These are phyloP conservation scores for Staurois parvus DNA, from an alignment of 2,797 vertebrate genomes.

Conservation along the genomic window DNA sequence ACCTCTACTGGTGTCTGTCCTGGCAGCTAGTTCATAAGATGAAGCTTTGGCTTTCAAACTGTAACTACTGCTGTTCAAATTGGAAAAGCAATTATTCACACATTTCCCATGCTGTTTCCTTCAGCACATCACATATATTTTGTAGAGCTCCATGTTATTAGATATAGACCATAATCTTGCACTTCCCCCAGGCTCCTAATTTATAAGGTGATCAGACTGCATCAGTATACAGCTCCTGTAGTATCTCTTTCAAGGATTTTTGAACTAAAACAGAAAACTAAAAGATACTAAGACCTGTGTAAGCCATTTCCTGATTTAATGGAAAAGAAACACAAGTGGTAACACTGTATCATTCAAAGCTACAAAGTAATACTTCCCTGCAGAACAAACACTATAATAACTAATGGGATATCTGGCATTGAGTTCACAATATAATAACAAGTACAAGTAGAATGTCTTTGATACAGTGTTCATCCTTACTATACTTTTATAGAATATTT, in stretches of 20 bases:
- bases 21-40: neutral
- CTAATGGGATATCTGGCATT: constrained; percentile 28
- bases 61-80: neutral
- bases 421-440: too few species aligned
- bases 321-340: constrained; percentile 1
- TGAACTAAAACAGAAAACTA: constrained; percentile 16
- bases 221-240: neutral
- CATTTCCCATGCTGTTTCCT: neutral
- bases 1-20: neutral
- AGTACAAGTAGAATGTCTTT: too few species aligned
- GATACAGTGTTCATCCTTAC: too few species aligned
- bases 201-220: neutral
- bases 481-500: too few species aligned
- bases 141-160: neutral
- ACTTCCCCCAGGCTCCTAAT: neutral
- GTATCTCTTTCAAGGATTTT: neutral
- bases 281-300: neutral
- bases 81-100: neutral
- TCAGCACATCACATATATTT: neutral
- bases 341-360: constrained; percentile 11
- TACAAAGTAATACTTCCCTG: constrained; percentile 8
- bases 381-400: neutral
- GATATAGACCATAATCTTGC: too few species aligned
- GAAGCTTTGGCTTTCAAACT: neutral
- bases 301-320: constrained; percentile 13